Conservation (phyloP, 2,888 invertebrate species). For the Mechanitis mazaeus region DNA sequence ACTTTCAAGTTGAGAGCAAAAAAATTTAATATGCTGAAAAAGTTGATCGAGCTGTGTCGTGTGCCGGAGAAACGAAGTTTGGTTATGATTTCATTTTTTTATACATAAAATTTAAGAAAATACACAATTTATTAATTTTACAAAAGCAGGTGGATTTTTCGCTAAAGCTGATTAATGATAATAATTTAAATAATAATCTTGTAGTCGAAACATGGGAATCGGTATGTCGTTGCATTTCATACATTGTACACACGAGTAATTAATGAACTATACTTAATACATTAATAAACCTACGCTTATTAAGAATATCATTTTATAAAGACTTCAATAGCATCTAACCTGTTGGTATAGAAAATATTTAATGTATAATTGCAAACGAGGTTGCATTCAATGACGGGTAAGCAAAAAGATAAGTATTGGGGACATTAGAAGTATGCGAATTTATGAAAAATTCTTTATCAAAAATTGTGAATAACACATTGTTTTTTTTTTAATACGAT, state of each 20-base stretch:
- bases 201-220: too few relatives aligned
- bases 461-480: too few relatives aligned
- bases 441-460: background rate
- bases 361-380: constrained; percentile 1
- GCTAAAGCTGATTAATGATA: too few relatives aligned
- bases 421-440: background rate
- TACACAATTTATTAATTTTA: too few relatives aligned
- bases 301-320: background rate
- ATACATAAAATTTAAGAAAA: too few relatives aligned
- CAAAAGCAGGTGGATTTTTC: too few relatives aligned
- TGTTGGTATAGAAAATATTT: background rate
- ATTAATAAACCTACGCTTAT: background rate
- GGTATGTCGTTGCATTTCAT: too few relatives aligned
- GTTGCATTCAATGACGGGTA: background rate
- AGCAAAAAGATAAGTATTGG: background rate
- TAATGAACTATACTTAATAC: too few relatives aligned
- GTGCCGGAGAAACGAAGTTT: constrained; percentile 36
- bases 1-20: constrained; percentile 25
- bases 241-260: too few relatives aligned
- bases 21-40: constrained; percentile 41
- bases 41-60: constrained; percentile 42
- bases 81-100: too few relatives aligned
- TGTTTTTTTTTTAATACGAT: too few relatives aligned
- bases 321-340: background rate
- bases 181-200: too few relatives aligned